Conservation (phyloP, 2,888 invertebrate genomes). For the Ophion slaviceki region DNA sequence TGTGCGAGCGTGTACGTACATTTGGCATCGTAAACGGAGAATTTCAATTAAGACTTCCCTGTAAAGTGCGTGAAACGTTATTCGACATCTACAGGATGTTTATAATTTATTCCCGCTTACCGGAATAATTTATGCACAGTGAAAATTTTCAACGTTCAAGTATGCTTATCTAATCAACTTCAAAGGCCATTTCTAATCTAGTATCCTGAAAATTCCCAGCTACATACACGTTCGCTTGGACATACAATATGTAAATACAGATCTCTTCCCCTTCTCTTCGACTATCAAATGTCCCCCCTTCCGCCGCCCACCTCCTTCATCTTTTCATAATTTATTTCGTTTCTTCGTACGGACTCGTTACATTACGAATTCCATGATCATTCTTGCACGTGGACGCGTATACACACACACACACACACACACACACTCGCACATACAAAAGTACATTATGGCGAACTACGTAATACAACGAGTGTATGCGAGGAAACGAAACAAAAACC, state of each 20-base stretch:
- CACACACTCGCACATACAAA: background rate
- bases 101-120: background rate
- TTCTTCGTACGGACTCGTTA: conserved; percentile 23
- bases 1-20: background rate
- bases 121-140: background rate
- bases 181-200: background rate
- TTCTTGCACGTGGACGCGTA: conserved; percentile 24
- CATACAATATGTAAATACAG: background rate
- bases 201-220: background rate
- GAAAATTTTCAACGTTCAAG: background rate
- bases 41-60: background rate
- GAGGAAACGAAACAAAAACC: conserved; percentile 53
- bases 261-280: background rate
- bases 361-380: conserved; percentile 33
- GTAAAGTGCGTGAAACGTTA: background rate
- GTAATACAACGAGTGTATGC: conserved; percentile 39
- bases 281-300: background rate
- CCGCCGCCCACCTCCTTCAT: background rate
- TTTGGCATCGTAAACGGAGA: background rate
- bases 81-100: background rate
- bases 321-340: conserved; percentile 31
- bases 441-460: conserved; percentile 24
- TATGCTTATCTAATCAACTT: background rate
- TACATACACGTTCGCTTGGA: background rate
- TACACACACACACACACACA: background rate